Percentiles rank a stretch among this genome's conserved stretches.
Conservation (phyloP, 2,113 vertebrate genomes). For the Clarias batrachus region DNA sequence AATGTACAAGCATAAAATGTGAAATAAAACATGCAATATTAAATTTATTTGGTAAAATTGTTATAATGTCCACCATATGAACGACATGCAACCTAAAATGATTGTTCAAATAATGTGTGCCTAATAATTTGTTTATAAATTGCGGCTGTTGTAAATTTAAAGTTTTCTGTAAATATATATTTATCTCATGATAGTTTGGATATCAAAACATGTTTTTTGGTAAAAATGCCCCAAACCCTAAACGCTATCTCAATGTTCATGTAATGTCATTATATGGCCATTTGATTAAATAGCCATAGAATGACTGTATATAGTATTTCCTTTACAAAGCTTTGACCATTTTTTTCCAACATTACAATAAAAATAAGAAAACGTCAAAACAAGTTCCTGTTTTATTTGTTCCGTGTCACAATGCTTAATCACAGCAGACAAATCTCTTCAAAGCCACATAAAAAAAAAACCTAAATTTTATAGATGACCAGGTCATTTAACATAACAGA, state of each 20-base stretch:
- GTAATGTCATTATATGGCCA: conserved; percentile 60
- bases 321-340: conserved; percentile 70
- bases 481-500: background rate
- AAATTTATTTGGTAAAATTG: conserved; percentile 36
- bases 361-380: conserved; percentile 55
- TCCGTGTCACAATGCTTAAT: background rate
- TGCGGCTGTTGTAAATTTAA: conserved; percentile 87
- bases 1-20: conserved; percentile 33
- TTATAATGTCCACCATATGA: conserved; percentile 42
- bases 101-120: conserved; percentile 74
- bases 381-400: conserved; percentile 30
- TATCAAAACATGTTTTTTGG: conserved; percentile 70
- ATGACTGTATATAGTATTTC: conserved; percentile 68
- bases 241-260: conserved; percentile 56
- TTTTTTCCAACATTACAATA: conserved; percentile 59
- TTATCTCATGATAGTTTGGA: conserved; percentile 72
- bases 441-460: background rate
- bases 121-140: conserved; percentile 89
- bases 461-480: background rate
- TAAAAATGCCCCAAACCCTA: conserved; percentile 60
- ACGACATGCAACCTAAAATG: conserved; percentile 51
- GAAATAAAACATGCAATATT: conserved; percentile 39
- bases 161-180: conserved; percentile 93
- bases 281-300: conserved; percentile 1
- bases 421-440: background rate